Evolutionary conservation across 2,113 vertebrate species (phyloP).

Genomic region (Burhinus bistriatus): DNA sequence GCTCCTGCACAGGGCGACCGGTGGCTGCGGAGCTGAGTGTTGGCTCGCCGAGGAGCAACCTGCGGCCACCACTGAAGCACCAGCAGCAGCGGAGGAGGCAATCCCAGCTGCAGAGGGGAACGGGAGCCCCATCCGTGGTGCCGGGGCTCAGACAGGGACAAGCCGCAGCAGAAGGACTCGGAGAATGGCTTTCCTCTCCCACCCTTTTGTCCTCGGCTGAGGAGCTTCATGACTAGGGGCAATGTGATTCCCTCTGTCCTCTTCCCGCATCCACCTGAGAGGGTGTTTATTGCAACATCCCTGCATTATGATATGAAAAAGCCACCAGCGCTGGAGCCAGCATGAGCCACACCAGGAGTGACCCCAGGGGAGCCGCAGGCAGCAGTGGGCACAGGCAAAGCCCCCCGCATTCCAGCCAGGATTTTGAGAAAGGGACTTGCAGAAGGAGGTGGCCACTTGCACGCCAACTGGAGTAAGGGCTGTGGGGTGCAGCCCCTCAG

Average conservation of each 20-base stretch:
- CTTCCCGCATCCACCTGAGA: neutral
- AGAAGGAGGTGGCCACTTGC: neutral
- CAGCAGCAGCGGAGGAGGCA: neutral
- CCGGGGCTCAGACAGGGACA: fast-evolving
- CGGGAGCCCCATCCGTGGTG: fast-evolving
- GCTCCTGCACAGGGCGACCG: fast-evolving
- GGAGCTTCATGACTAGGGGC: neutral
- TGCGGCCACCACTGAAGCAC: fast-evolving
- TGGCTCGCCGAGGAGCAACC: fast-evolving
- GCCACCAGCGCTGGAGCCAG: neutral
- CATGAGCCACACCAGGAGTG: neutral
- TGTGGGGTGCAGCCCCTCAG: too few species aligned
- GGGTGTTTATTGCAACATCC: neutral
- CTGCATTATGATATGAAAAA: neutral
- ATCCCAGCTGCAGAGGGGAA: fast-evolving
- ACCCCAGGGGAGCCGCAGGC: neutral
- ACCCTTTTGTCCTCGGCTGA: neutral
- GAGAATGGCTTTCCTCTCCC: neutral
- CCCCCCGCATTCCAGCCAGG: fast-evolving
- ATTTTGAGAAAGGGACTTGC: neutral
- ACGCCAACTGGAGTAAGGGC: neutral
- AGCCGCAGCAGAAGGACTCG: fast-evolving
- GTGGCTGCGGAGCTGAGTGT: fast-evolving
- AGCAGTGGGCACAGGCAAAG: neutral
- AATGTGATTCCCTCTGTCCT: fast-evolving